Evolutionary conservation across 1,140 invertebrate genomes (phyloP).

Genomic region (Proctacanthus coquilletti): DNA sequence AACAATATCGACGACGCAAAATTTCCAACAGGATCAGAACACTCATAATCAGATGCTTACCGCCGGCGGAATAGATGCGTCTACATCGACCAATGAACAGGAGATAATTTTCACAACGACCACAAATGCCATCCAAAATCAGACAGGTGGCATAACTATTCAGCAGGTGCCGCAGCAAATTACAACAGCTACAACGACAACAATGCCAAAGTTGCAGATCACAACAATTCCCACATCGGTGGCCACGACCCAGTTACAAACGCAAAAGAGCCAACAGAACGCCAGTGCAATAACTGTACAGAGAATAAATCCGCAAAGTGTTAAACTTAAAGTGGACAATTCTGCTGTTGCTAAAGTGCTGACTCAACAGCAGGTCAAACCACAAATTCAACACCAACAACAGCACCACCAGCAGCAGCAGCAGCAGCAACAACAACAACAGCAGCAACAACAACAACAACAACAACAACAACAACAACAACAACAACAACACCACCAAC

Average conservation of each 20-base stretch:
- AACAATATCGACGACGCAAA: slow-evolving; percentile 3
- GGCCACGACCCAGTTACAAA: not conserved
- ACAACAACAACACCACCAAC: slow-evolving; percentile 3
- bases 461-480: not conserved
- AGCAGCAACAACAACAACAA: not conserved
- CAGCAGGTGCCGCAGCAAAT: slow-evolving; percentile 10
- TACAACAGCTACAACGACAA: slow-evolving; percentile 11
- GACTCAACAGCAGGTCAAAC: not conserved
- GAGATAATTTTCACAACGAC: slow-evolving; percentile 10
- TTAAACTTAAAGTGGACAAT: not conserved
- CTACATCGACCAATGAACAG: slow-evolving; percentile 7
- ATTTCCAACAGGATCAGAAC: slow-evolving; percentile 1
- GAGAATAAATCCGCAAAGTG: not conserved
- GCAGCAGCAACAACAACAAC: slow-evolving; percentile 3
- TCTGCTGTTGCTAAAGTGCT: too few relatives aligned
- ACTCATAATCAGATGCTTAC: not conserved
- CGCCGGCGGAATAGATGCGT: slow-evolving; percentile 3
- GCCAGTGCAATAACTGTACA: not conserved
- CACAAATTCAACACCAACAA: slow-evolving; percentile 9
- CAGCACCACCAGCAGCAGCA: slow-evolving; percentile 1
- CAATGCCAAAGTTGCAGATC: slow-evolving; percentile 18
- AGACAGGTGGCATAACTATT: slow-evolving; percentile 8
- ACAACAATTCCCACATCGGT: slow-evolving; percentile 3
- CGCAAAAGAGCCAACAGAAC: not conserved
- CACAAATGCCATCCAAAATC: slow-evolving; percentile 10